These are phyloP conservation scores for Felis catus DNA, from an alignment of 2,113 vertebrate genomes.

Conservation along the genomic window F.catus_Fca126_mat1.0 CM031416.1:22877501-22878000, in stretches of 20 bases:
- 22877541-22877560: constrained; percentile 49
- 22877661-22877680: too few relatives aligned
- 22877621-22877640: too few relatives aligned
- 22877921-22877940: neutral
- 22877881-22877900: neutral
- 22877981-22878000: neutral
- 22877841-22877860: neutral
- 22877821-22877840: constrained; percentile 39
- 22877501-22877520: constrained; percentile 36
- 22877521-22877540: constrained; percentile 32
- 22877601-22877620: too few relatives aligned
- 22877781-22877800: too few relatives aligned
- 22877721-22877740: too few relatives aligned
- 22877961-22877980: neutral
- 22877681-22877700: too few relatives aligned
- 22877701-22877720: too few relatives aligned
- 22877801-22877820: constrained; percentile 41
- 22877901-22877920: neutral
- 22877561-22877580: neutral
- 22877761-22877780: too few relatives aligned
- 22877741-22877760: too few relatives aligned
- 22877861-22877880: neutral
- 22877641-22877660: too few relatives aligned
- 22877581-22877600: neutral
- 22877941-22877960: neutral